Evolutionary conservation across 2,888 invertebrate genomes (phyloP), one percentile per base, ranked within the genome.

Genomic region (Sthenelais limicola): DNA sequence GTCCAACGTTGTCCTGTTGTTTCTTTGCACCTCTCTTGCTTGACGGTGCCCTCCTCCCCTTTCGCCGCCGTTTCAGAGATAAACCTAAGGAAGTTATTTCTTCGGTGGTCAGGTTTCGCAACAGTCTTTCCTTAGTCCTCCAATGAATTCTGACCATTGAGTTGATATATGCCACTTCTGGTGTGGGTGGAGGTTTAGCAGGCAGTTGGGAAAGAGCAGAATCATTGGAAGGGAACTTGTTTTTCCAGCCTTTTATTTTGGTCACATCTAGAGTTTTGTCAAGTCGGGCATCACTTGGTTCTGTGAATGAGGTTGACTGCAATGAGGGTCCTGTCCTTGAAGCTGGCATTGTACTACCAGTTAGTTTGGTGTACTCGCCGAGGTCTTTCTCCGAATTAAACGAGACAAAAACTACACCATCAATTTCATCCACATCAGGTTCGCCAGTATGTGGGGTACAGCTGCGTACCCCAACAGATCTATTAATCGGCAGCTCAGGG

Each of bases 211-310:
- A n/a, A n/a, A n/a, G n/a, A n/a, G n/a, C n/a, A n/a, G n/a, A n/a
- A n/a, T 68, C 69, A 75, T 71, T 73, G 12, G 70, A 75, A 71
- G 76, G 80, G 38, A 38, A 62, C 67, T 81, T 84, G n/a, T 76
- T 81, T 72, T 81, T 82, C 84, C 83, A 83, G 47, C 82, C 82
- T 77, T 84, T 83, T 49, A 83, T 83, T 70, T 84, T 84, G 9
- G 82, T 81, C 28, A 82, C 74, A 72, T 84, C 83, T 7, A 79
- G 74, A 12, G 83, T 83, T 73, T 84, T 83, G 28, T 76, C 72
- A 49, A 79, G 72, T n/a, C n/a, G n/a, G n/a, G n/a, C n/a, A n/a
- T n/a, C n/a, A n/a, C n/a, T n/a, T n/a, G n/a, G n/a, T n/a, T n/a
- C n/a, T n/a, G n/a, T n/a, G n/a, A n/a, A n/a, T n/a, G n/a, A n/a